Evolutionary conservation across 2,797 vertebrate species (phyloP), one percentile per base, ranked within the genome.

Genomic region (Bradypus variegatus): DNA sequence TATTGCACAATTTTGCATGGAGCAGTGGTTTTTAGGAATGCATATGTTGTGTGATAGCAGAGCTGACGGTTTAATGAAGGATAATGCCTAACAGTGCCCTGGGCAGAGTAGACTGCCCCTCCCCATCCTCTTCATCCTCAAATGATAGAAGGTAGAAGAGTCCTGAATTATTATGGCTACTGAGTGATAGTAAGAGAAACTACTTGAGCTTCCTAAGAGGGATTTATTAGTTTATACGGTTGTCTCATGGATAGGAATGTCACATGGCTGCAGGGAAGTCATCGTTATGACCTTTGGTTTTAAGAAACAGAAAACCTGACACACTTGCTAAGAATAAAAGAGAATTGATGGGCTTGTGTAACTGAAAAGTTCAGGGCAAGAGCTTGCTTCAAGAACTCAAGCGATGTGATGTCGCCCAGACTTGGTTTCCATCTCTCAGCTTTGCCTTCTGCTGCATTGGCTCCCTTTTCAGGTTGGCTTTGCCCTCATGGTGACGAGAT

Each of bases 221-320:
- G 33, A 69, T 31, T 77, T 58, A 38, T 23, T 72, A 38, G 31
- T 33, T 53, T 19, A 23, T 23, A 55, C 9, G 41, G 33, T 31
- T 62, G 3, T 25, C 38, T 70, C 23, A 29, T 0, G 18, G 53
- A 48, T 23, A 72, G 58, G 48, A n/a, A 62, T 62, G 8, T 64
- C 58, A 55, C 27, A n/a, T 77, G 55, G 15, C 45, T 88, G 89
- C 3, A 31, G 23, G 29, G 27, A 91, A 64, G n/a, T 76, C 45
- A 3, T 41, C 25, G 31, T 50, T 79, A 67, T 13, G 58, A 82
- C 9, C 45, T 81, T 64, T 50, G 76, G 38, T 33, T 85, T 6
- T 94, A 62, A 87, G 65, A 88, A 38, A 76, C 13, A 82, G 82
- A 84, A 90, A 94, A 64, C 33, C 19, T 25, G 84, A 13, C 48